Base-by-base conservation (phyloP, 2,888 invertebrate genomes). In the Amblyjoppa proteus region DNA sequence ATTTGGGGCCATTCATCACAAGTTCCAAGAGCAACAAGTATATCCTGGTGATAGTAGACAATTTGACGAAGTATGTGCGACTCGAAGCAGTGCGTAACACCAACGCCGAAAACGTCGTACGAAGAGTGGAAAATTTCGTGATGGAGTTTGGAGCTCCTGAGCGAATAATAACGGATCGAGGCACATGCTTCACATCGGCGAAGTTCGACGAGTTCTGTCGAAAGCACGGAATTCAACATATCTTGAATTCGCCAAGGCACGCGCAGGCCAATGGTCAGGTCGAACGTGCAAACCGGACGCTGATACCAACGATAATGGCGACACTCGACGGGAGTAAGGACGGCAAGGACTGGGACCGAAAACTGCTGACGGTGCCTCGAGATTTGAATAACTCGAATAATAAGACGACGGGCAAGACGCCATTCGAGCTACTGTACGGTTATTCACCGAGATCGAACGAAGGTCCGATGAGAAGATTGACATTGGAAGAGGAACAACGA, bases 191-290 rank as follows among this genome's bases (percentile, higher is more conserved):
- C 38, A 89, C 87, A 3, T 87, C 81, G 13, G 31, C 69, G 0
- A 76, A 49, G 74, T 89, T 86, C 58, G 71, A 49, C 9, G 20
- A 83, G 11, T 88, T 86, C 76, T 86, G 88, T 74, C 11, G 56
- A 0, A 58, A 58, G 2, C 79, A 87, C 9, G 87, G 88, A 3
- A 87, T 86, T 4, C 25, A 49, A 28, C 78, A 84, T 49, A 69
- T 53, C 9, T n/a, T 84, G 3, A 87, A 88, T 79, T 88, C 87
- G 0, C 83, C 87, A 20, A 45, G 88, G 28, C 88, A 89, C 53
- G 87, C 87, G 0, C 88, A 88, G 16, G 89, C 87, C 2, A 90
- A 89, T 20, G 88, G 87, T 0, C 81, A 83, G 56, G 81, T 88
- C 4, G 70, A 51, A 45, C 41, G 77, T 16, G 69, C 70, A 7